A percentile compares a stretch with the other conserved stretches of the same genome.
Conservation (phyloP, 2,113 vertebrate genomes). For the Carettochelys insculpta region DNA sequence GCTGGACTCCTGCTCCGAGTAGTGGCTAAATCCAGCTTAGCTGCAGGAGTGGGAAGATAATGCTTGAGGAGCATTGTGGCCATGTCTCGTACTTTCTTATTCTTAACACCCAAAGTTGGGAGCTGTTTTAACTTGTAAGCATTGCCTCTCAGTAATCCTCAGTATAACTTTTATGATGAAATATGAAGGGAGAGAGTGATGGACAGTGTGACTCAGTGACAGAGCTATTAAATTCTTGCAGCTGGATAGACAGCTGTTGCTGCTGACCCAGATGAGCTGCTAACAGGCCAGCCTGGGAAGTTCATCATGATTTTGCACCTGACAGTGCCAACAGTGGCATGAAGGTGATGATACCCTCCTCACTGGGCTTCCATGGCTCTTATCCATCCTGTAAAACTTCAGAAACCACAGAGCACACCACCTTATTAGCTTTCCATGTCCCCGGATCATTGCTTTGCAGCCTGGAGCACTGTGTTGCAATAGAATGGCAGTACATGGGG, state of each 20-base stretch:
- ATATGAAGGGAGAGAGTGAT: not conserved
- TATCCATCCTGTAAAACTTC: not conserved
- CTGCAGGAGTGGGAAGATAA: not conserved
- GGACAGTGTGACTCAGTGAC: not conserved
- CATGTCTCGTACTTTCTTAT: not conserved
- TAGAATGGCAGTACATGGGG: not conserved
- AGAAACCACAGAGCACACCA: not conserved
- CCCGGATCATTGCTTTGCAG: not conserved
- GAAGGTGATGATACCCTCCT: not conserved
- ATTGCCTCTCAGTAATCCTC: not conserved
- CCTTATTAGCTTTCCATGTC: not conserved
- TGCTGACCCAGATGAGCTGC: not conserved
- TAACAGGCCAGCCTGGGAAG: not conserved
- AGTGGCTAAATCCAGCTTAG: not conserved
- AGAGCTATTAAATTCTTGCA: not conserved
- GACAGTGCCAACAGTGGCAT: not conserved
- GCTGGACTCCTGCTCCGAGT: not conserved
- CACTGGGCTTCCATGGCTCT: not conserved
- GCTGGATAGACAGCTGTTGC: not conserved
- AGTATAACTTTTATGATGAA: conserved; percentile 11
- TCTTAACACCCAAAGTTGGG: not conserved
- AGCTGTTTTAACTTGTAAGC: not conserved
- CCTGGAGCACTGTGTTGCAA: not conserved
- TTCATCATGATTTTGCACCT: not conserved
- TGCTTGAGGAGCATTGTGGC: not conserved